A percentile compares a stretch with the other conserved stretches of the same genome.
These are phyloP conservation scores for Thymelicus acteon DNA, from an alignment of 2,888 invertebrate genomes.

Conservation along the genomic window DNA sequence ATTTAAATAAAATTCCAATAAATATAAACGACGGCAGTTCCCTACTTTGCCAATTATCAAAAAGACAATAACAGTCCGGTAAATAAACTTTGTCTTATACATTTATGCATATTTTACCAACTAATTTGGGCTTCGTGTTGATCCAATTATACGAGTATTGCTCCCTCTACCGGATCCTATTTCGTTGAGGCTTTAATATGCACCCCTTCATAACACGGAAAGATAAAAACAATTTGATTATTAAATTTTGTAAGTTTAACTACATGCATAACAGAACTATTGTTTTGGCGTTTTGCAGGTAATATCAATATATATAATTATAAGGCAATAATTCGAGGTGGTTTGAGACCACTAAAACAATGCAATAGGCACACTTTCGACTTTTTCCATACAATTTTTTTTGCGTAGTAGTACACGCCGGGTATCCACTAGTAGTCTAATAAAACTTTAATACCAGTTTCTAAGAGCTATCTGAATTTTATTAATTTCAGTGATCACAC, in stretches of 20 bases:
- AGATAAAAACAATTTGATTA: not conserved
- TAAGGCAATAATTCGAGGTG: too few relatives aligned
- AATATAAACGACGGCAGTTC: constrained; percentile 22
- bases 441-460: too few relatives aligned
- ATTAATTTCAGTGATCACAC: too few relatives aligned
- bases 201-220: constrained; percentile 49
- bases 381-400: too few relatives aligned
- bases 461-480: too few relatives aligned
- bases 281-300: too few relatives aligned
- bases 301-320: too few relatives aligned
- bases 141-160: constrained; percentile 67
- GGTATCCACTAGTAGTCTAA: too few relatives aligned
- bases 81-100: constrained; percentile 50
- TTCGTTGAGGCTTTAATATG: constrained; percentile 57
- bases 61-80: constrained; percentile 28
- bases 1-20: constrained; percentile 30
- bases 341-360: too few relatives aligned
- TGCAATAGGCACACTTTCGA: too few relatives aligned
- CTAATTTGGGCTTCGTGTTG: constrained; percentile 68
- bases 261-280: too few relatives aligned
- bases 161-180: constrained; percentile 45
- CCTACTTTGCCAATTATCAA: constrained; percentile 16
- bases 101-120: constrained; percentile 72
- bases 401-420: too few relatives aligned
- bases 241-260: not conserved